These are phyloP conservation scores for Alectoris magna DNA, from an alignment of 2,797 vertebrate species.

Conservation along the genomic window DNA sequence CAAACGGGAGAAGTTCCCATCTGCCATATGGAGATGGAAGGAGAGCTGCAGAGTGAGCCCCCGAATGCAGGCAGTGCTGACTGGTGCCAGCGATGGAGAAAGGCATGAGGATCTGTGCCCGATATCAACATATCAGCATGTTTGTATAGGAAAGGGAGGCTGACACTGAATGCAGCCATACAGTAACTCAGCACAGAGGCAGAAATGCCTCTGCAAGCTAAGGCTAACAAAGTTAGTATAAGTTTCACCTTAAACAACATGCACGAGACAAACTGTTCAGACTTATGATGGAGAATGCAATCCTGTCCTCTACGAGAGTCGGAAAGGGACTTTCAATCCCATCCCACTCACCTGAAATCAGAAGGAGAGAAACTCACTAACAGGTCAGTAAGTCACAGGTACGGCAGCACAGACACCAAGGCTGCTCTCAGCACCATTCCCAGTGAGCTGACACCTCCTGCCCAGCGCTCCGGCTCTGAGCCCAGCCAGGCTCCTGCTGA, in stretches of 20 bases:
- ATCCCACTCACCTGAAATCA: background rate
- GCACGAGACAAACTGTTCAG: background rate
- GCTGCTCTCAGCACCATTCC: background rate
- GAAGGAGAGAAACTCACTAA: background rate
- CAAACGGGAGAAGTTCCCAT: background rate
- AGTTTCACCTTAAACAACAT: background rate
- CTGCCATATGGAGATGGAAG: background rate
- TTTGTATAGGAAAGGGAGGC: background rate
- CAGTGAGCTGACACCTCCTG: background rate
- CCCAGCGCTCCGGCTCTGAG: fast-evolving
- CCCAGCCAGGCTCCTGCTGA: background rate
- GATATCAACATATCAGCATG: background rate
- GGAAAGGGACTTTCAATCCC: background rate
- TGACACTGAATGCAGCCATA: background rate
- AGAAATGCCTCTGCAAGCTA: background rate
- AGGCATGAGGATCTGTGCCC: background rate
- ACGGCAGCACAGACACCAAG: fast-evolving
- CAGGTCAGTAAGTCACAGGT: fast-evolving
- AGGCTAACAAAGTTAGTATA: background rate
- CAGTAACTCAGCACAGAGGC: background rate
- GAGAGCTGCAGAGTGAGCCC: background rate
- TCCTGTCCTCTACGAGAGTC: background rate
- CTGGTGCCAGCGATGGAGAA: background rate
- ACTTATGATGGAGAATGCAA: background rate
- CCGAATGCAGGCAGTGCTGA: fast-evolving